Conservation (phyloP, 2,888 invertebrate genomes). For the Onthophagus sagittarius region DNA sequence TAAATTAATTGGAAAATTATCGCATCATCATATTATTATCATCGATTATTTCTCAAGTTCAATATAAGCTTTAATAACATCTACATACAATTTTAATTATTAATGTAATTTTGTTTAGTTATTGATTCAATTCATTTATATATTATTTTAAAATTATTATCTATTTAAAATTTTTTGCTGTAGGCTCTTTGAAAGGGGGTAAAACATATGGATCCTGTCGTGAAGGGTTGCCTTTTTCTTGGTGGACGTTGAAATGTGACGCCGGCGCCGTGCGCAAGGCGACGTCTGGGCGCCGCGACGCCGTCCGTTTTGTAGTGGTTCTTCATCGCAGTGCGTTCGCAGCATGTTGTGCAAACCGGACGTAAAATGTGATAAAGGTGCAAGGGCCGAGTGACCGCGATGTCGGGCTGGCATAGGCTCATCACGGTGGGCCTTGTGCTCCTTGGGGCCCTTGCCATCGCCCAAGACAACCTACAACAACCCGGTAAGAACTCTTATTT, state of each 20-base stretch:
- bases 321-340: constrained; percentile 35
- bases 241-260: background rate
- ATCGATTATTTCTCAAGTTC: too few species aligned
- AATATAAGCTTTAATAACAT: too few species aligned
- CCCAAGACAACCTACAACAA: constrained; percentile 32
- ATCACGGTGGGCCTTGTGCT: constrained; percentile 38
- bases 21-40: too few species aligned
- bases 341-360: constrained; percentile 33
- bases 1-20: too few species aligned
- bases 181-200: background rate
- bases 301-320: constrained; percentile 5
- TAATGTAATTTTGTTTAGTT: too few species aligned
- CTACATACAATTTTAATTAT: too few species aligned
- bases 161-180: too few species aligned
- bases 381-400: constrained; percentile 41
- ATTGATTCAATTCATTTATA: too few species aligned
- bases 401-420: constrained; percentile 42
- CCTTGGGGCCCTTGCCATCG: constrained; percentile 37
- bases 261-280: background rate
- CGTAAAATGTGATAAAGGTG: constrained; percentile 37
- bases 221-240: background rate
- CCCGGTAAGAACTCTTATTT: constrained; percentile 24
- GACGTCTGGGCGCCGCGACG: constrained; percentile 24
- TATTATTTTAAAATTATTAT: too few species aligned
- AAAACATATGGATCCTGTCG: background rate